These are phyloP conservation scores for Calliphora vomitoria DNA, from an alignment of 2,888 invertebrate genomes.

Conservation along the genomic window DNA sequence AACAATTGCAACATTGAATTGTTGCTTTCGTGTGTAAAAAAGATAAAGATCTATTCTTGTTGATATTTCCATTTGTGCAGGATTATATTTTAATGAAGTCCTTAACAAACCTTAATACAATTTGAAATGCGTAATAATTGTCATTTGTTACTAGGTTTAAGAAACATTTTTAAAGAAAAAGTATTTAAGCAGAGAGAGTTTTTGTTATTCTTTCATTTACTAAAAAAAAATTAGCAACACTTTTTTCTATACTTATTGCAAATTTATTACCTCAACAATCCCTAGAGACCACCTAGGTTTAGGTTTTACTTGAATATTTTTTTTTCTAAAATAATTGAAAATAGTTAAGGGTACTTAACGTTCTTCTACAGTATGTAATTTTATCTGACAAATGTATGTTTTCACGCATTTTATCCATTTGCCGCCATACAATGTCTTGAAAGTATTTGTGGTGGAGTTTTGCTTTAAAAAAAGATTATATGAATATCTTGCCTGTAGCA, in stretches of 20 bases:
- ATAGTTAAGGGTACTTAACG: not conserved
- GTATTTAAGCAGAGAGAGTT: not conserved
- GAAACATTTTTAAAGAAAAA: not conserved
- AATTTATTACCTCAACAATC: slow-evolving; percentile 28
- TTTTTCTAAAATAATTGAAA: slow-evolving; percentile 24
- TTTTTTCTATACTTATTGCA: slow-evolving; percentile 29
- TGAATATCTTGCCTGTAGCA: not conserved
- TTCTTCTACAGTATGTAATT: not conserved
- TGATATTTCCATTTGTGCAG: slow-evolving; percentile 54
- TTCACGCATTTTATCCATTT: slow-evolving; percentile 50
- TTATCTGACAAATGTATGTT: slow-evolving; percentile 51
- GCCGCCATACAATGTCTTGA: slow-evolving; percentile 21
- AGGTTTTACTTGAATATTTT: not conserved
- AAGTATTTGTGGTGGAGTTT: slow-evolving; percentile 1
- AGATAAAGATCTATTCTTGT: slow-evolving; percentile 23
- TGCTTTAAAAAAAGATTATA: slow-evolving; percentile 3
- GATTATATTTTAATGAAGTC: slow-evolving; percentile 68
- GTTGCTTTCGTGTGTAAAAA: not conserved
- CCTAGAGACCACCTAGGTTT: slow-evolving; percentile 62
- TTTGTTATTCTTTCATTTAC: slow-evolving; percentile 50
- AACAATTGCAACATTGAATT: slow-evolving; percentile 44
- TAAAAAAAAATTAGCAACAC: slow-evolving; percentile 67
- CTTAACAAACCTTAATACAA: slow-evolving; percentile 61
- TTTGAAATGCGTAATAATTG: slow-evolving; percentile 67
- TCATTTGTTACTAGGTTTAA: slow-evolving; percentile 28